A percentile compares a stretch with the other conserved stretches of the same genome.
phyloP scores from a whole-genome alignment of 2,113 vertebrate species.

The Mugil cephalus region DNA sequence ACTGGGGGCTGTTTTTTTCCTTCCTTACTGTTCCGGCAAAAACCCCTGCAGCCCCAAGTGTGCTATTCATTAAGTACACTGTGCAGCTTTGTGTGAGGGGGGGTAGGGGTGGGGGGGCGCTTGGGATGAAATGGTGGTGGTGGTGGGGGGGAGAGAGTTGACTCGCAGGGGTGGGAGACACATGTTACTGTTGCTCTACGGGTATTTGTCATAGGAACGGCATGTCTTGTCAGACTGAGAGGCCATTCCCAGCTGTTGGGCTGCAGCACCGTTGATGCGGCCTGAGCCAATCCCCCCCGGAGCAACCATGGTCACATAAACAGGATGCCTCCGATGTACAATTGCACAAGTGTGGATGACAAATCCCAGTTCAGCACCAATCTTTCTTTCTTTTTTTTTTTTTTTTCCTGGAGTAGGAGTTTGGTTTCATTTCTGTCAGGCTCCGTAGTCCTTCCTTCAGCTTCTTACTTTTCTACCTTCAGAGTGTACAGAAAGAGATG shows the following conservation, averaged over 20 bases:
- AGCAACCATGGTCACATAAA: constrained; percentile 88
- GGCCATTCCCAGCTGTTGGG: constrained; percentile 92
- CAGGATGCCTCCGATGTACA: constrained; percentile 90
- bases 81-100: constrained; percentile 62
- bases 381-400: constrained; percentile 60
- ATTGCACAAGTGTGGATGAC: constrained; percentile 87
- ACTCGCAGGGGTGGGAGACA: constrained; percentile 81
- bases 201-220: constrained; percentile 94
- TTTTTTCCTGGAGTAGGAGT: constrained; percentile 15
- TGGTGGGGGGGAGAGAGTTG: constrained; percentile 7
- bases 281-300: constrained; percentile 83
- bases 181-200: constrained; percentile 89
- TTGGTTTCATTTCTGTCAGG: neutral
- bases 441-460: neutral
- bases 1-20: constrained; percentile 60
- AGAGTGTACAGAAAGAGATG: neutral
- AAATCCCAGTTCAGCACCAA: constrained; percentile 83
- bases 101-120: constrained; percentile 1
- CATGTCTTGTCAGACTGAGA: constrained; percentile 89
- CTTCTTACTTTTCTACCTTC: neutral
- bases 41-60: constrained; percentile 78
- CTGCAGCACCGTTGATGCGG: constrained; percentile 86
- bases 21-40: constrained; percentile 65
- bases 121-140: constrained; percentile 10
- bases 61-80: constrained; percentile 88